Percentiles rank a stretch among this genome's conserved stretches.
phyloP scores from a whole-genome alignment of 2,888 invertebrate genomes.

The Epirrhoe tristata region DNA sequence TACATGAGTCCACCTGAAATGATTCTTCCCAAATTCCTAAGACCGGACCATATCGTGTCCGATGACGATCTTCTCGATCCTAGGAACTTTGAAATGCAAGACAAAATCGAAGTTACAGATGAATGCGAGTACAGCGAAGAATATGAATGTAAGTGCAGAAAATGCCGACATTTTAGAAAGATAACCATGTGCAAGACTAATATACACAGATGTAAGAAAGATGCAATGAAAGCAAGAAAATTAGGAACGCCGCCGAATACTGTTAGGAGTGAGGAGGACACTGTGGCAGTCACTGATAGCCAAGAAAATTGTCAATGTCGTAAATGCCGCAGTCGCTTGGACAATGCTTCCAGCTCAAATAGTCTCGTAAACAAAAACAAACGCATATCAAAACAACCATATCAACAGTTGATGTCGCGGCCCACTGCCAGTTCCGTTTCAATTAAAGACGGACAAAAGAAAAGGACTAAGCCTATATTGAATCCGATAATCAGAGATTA shows the following conservation, averaged over 20 bases:
- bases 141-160: constrained; percentile 54
- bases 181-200: constrained; percentile 36
- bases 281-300: constrained; percentile 1
- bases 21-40: constrained; percentile 68
- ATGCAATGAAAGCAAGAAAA: constrained; percentile 34
- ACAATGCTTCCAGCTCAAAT: constrained; percentile 29
- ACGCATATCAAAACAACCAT: constrained; percentile 40
- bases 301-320: constrained; percentile 45
- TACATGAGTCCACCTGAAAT: constrained; percentile 83
- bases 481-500: constrained; percentile 74
- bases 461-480: constrained; percentile 44
- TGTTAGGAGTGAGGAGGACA: constrained; percentile 46
- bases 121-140: constrained; percentile 45
- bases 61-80: constrained; percentile 54
- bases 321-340: constrained; percentile 43
- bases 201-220: constrained; percentile 34
- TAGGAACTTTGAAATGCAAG: constrained; percentile 40
- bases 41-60: constrained; percentile 48
- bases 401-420: constrained; percentile 39
- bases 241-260: constrained; percentile 63
- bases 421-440: constrained; percentile 35
- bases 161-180: constrained; percentile 49
- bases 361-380: constrained; percentile 47
- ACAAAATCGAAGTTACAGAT: constrained; percentile 42
- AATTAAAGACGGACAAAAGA: constrained; percentile 42